Evolutionary conservation across 2,113 vertebrate genomes (phyloP).

Genomic region (Anguilla rostrata): DNA sequence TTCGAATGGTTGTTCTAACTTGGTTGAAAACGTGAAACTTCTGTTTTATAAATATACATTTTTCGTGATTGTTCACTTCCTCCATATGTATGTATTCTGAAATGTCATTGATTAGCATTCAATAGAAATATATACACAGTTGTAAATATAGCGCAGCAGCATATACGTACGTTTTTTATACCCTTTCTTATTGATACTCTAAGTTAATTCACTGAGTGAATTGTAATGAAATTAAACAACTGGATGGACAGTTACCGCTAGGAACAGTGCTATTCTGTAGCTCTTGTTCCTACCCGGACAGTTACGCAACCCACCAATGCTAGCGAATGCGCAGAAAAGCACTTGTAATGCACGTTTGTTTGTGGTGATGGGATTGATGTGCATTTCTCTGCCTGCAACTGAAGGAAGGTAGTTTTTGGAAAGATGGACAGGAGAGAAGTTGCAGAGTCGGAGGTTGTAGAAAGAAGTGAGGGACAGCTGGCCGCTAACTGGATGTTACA

Average conservation of each 20-base stretch:
- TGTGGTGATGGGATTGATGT: neutral
- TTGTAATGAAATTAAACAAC: too few species aligned
- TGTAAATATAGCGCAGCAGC: too few species aligned
- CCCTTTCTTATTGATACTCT: too few species aligned
- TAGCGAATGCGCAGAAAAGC: neutral
- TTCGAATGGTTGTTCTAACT: neutral
- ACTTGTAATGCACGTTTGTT: neutral
- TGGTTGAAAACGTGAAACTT: too few species aligned
- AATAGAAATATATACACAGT: neutral
- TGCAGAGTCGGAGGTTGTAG: neutral
- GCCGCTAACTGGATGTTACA: constrained; percentile 60
- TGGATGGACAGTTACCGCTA: too few species aligned
- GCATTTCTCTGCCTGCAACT: too few species aligned
- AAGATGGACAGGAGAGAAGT: neutral
- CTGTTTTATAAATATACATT: too few species aligned
- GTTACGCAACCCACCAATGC: neutral
- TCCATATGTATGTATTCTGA: neutral
- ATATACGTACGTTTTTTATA: too few species aligned
- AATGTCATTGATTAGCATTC: neutral
- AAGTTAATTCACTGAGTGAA: too few species aligned
- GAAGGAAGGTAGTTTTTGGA: neutral
- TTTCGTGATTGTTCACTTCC: neutral
- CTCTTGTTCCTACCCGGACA: neutral
- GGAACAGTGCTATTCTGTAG: neutral
- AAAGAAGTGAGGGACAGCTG: neutral